Evolutionary conservation across 2,888 invertebrate genomes (phyloP).

Genomic region (Leptura quadrifasciata): DNA sequence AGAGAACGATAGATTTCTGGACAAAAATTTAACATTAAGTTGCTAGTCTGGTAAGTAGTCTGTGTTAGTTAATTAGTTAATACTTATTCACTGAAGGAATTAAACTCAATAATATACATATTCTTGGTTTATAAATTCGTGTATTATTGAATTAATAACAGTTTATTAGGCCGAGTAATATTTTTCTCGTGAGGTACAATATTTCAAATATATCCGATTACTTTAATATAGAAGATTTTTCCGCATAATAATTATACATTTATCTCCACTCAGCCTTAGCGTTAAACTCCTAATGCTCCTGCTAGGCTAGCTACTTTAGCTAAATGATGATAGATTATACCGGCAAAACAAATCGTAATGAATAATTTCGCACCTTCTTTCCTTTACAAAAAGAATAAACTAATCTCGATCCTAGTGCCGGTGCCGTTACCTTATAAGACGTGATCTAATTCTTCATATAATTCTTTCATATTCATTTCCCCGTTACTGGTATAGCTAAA

Average conservation of each 20-base stretch:
- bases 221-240: too few species aligned
- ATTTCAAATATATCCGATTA: too few species aligned
- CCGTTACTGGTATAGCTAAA: background rate
- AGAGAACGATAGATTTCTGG: too few species aligned
- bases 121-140: too few species aligned
- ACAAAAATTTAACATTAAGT: too few species aligned
- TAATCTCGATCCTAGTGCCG: slow-evolving; percentile 26
- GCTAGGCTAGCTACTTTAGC: slow-evolving; percentile 10
- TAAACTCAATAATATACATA: too few species aligned
- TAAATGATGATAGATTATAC: slow-evolving; percentile 8
- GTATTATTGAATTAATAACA: too few species aligned
- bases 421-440: slow-evolving; percentile 40
- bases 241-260: slow-evolving; percentile 1
- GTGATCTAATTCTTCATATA: slow-evolving; percentile 37
- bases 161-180: too few species aligned
- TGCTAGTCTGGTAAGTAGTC: too few species aligned
- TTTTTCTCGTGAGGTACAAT: too few species aligned
- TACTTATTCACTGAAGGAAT: too few species aligned
- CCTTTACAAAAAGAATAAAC: slow-evolving; percentile 30
- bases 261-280: background rate
- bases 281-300: slow-evolving; percentile 22
- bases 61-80: too few species aligned
- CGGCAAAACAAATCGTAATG: slow-evolving; percentile 29
- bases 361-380: slow-evolving; percentile 42
- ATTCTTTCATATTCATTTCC: slow-evolving; percentile 13